Conservation (phyloP, 2,113 vertebrate genomes). For the Chunga burmeisteri region DNA sequence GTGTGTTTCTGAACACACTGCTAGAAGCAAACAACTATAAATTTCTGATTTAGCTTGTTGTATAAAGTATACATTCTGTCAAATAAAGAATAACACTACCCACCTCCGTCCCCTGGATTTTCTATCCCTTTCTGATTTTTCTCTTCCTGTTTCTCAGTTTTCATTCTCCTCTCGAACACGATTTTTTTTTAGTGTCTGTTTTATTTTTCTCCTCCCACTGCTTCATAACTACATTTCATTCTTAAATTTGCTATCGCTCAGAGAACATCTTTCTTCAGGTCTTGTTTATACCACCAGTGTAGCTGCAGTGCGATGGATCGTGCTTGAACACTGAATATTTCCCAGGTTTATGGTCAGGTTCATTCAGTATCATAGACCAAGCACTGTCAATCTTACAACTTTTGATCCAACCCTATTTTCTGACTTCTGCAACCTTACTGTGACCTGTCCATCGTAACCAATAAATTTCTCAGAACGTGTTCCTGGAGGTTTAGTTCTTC, state of each 20-base stretch:
- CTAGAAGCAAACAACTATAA: constrained; percentile 56
- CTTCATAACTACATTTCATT: constrained; percentile 58
- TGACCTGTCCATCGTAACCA: neutral
- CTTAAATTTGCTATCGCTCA: constrained; percentile 38
- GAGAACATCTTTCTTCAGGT: constrained; percentile 1
- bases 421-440: neutral
- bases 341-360: neutral
- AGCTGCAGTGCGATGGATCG: neutral
- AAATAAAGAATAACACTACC: constrained; percentile 61
- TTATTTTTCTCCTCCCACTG: constrained; percentile 62
- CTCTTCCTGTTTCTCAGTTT: constrained; percentile 54
- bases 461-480: neutral
- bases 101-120: constrained; percentile 45
- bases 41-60: constrained; percentile 53
- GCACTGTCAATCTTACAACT: neutral
- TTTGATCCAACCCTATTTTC: neutral
- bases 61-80: constrained; percentile 59
- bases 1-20: constrained; percentile 22
- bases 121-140: constrained; percentile 36
- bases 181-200: constrained; percentile 40
- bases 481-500: neutral
- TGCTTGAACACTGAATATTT: neutral
- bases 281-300: constrained; percentile 19
- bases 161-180: constrained; percentile 8
- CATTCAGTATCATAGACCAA: neutral